Conservation (phyloP, 2,888 invertebrate genomes). For the Pilophorus perplexus region DNA sequence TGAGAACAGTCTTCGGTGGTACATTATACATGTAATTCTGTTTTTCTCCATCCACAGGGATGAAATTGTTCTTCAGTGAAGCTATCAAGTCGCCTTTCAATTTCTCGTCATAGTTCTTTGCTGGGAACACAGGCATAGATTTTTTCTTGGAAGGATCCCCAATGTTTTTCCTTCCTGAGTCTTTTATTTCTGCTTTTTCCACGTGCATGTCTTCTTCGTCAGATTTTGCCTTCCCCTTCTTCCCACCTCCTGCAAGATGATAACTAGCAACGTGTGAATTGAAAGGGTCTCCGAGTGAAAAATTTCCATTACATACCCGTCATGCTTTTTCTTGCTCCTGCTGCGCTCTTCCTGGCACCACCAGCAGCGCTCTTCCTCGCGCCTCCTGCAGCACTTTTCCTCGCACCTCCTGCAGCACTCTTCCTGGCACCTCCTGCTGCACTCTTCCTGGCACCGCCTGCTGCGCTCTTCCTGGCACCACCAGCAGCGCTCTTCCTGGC, state of each 20-base stretch:
- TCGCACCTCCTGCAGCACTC: not conserved
- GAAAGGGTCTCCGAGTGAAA: too few species aligned
- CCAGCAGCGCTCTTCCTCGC: conserved; percentile 31
- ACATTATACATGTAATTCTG: conserved; percentile 9
- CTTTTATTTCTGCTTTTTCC: conserved; percentile 23
- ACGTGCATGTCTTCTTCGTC: conserved; percentile 3
- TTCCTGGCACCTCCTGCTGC: not conserved
- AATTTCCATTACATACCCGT: too few species aligned
- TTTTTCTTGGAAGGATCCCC: not conserved
- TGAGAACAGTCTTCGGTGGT: not conserved
- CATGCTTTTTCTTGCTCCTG: not conserved
- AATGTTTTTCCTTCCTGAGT: conserved; percentile 17
- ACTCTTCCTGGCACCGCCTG: conserved; percentile 11
- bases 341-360: conserved; percentile 1
- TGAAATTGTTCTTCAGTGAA: conserved; percentile 9
- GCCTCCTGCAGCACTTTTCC: not conserved
- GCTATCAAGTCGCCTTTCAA: conserved; percentile 21
- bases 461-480: not conserved
- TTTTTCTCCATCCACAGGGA: conserved; percentile 9
- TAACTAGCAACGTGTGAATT: too few species aligned
- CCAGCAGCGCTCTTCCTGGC: not conserved
- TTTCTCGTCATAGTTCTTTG: conserved; percentile 17
- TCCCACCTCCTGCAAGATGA: too few species aligned
- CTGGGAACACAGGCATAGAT: not conserved
- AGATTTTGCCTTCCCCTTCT: not conserved